Evolutionary conservation across 2,888 invertebrate species (phyloP), one percentile per base, ranked within the genome.

Genomic region (Apotomis turbidana): DNA sequence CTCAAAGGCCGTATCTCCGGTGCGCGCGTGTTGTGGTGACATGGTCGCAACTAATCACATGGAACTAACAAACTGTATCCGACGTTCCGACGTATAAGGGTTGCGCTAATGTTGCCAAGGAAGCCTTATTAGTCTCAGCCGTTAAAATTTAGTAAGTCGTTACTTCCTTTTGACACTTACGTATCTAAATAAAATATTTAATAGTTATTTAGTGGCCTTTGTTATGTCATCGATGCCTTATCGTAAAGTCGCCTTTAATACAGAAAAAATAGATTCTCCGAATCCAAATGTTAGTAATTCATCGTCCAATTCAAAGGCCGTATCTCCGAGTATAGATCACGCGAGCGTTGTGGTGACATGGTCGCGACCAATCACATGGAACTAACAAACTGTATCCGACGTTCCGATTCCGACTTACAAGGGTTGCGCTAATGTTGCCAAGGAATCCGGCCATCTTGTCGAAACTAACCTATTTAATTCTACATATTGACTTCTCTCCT

Each of bases 1-100:
- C 61, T 72, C 74, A 74, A 74, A 76, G 58, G 61, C 68, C 73
- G 63, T 70, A 71, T 74, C 73, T 70, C 61, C 36, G 68, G 74
- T 72, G 78, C 75, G 75, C 70, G 73, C 74, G 76, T 71, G 76
- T 75, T 78, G 79, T 64, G 78, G 80, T 80, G 80, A 81, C 81
- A 79, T 78, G 77, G 80, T 74, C 61, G 74, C 76, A 75, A 79
- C 83, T 85, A 85, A 85, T 85, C 85, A 81, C 70, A 79, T 74
- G 84, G 80, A 81, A 83, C 83, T 82, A 83, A 86, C 82, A 81
- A 82, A 84, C 80, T 81, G 79, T 78, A 78, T 70, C 74, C 70
- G 75, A 73, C 70, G 76, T 74, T 76, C 78, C 27, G 74, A 67
- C 72, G 59, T 63, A 68, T 51, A 72, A 68, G 63, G 68, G 68